A percentile compares a stretch with the other conserved stretches of the same genome.
Evolutionary conservation across 1,140 invertebrate species (phyloP).

Genomic region (Atopsyche davidsoni): DNA sequence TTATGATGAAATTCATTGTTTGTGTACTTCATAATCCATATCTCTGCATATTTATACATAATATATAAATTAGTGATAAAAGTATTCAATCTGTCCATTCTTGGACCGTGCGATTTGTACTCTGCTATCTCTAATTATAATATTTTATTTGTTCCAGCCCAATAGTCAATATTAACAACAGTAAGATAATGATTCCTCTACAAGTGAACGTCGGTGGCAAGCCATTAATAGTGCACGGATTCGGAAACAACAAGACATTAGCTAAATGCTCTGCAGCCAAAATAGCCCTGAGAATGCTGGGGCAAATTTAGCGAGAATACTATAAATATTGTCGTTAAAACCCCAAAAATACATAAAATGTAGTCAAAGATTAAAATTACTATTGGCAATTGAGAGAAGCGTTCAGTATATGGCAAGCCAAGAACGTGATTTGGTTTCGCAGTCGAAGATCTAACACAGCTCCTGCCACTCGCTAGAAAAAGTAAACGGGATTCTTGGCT

Average conservation of each 20-base stretch:
- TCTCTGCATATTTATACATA: no score
- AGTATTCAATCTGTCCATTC: no score
- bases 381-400: no score
- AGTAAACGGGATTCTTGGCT: no score
- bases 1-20: no score
- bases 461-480: no score
- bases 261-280: slow-evolving; percentile 73
- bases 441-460: no score
- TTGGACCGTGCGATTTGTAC: slow-evolving; percentile 27
- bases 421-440: no score
- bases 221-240: slow-evolving; percentile 56
- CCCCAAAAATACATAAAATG: not conserved
- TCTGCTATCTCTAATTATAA: slow-evolving; percentile 40
- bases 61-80: no score
- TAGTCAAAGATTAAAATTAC: no score
- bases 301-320: slow-evolving; percentile 18
- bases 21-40: no score
- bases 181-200: slow-evolving; percentile 55
- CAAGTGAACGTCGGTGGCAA: slow-evolving; percentile 52
- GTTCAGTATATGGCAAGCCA: no score
- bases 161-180: slow-evolving; percentile 32
- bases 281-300: slow-evolving; percentile 55
- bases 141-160: slow-evolving; percentile 36
- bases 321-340: not conserved
- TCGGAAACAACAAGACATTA: slow-evolving; percentile 59